These are phyloP conservation scores for Neodiprion virginianus DNA, from an alignment of 1,140 invertebrate species.

Conservation along the genomic window DNA sequence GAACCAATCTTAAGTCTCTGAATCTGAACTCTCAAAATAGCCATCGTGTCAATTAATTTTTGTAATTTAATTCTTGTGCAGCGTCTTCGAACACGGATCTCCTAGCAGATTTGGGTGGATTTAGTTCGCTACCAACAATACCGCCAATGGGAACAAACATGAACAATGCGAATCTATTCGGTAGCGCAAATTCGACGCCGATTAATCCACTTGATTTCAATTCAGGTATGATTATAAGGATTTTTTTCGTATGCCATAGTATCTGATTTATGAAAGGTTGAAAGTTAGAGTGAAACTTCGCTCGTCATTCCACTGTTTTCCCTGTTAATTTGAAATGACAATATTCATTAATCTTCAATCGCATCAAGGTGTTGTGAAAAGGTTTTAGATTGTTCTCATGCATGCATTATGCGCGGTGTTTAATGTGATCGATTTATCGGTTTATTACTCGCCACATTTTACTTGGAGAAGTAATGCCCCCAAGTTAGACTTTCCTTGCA, in stretches of 20 bases:
- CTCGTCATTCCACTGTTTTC: too few relatives aligned
- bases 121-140: slow-evolving; percentile 47
- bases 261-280: too few relatives aligned
- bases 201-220: slow-evolving; percentile 31
- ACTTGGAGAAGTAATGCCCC: slow-evolving; percentile 40
- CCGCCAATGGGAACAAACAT: slow-evolving; percentile 41
- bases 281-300: too few relatives aligned
- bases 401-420: slow-evolving; percentile 9
- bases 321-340: too few relatives aligned
- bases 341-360: too few relatives aligned
- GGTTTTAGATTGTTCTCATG: too few relatives aligned
- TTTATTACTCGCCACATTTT: neutral
- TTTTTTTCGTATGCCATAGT: slow-evolving; percentile 9
- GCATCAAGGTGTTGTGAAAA: too few relatives aligned
- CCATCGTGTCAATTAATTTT: too few relatives aligned
- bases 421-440: neutral
- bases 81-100: slow-evolving; percentile 62
- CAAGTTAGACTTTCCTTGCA: slow-evolving; percentile 57
- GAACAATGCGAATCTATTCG: slow-evolving; percentile 53
- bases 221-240: slow-evolving; percentile 42
- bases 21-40: too few relatives aligned
- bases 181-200: slow-evolving; percentile 28
- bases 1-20: too few relatives aligned
- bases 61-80: slow-evolving; percentile 22
- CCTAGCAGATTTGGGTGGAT: slow-evolving; percentile 63